Conservation (phyloP, 2,888 invertebrate genomes). For the Clunio marinus region DNA sequence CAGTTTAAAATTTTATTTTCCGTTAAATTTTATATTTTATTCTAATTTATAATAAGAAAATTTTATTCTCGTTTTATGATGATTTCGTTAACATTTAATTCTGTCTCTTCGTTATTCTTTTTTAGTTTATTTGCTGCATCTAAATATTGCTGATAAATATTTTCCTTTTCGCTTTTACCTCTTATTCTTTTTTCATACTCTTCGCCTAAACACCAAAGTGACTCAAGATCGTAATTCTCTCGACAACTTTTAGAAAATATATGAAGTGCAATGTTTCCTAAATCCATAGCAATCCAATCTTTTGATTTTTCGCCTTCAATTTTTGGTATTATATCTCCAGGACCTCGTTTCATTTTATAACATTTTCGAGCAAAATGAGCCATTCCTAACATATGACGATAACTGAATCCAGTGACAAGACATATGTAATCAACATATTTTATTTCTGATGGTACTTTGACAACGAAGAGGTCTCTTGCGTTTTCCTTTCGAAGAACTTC, state of each 20-base stretch:
- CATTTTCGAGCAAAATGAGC: slow-evolving; percentile 71
- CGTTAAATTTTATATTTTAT: no score
- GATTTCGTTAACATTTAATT: no score
- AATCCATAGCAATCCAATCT: slow-evolving; percentile 87
- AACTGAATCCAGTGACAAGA: slow-evolving; percentile 68
- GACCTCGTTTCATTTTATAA: slow-evolving; percentile 66
- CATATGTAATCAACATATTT: slow-evolving; percentile 84
- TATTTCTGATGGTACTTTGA: slow-evolving; percentile 65
- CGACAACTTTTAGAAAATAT: slow-evolving; percentile 71
- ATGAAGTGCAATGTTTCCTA: slow-evolving; percentile 90
- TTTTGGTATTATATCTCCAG: slow-evolving; percentile 63
- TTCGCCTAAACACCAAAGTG: slow-evolving; percentile 82
- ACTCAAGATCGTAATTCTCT: slow-evolving; percentile 78
- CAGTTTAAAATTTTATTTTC: no score
- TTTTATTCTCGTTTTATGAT: no score
- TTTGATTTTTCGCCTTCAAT: slow-evolving; percentile 72
- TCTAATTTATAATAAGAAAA: no score
- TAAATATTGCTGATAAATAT: not conserved
- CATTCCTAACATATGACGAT: slow-evolving; percentile 68
- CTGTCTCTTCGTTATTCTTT: no score
- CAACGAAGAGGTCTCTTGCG: slow-evolving; percentile 75
- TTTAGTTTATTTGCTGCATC: slow-evolving; percentile 2
- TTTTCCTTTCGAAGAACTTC: slow-evolving; percentile 71
- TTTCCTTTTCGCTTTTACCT: not conserved
- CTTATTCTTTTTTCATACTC: slow-evolving; percentile 62